Evolutionary conservation across 2,797 vertebrate species (phyloP), one percentile per base, ranked within the genome.

Genomic region (Hypotaenidia okinawae): DNA sequence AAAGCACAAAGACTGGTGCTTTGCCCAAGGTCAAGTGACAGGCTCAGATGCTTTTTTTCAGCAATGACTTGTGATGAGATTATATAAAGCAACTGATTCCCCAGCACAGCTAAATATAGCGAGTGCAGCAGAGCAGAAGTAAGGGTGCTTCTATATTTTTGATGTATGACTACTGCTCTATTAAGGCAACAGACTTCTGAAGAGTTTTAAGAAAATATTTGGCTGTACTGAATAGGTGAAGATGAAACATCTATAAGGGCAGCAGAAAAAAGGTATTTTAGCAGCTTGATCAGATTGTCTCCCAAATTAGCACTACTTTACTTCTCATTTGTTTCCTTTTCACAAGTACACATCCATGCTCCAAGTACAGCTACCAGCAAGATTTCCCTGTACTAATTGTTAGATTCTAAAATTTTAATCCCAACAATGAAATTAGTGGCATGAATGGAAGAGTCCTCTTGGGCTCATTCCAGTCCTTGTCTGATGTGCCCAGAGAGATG

Each of bases 111-210:
- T 93, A 94, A 86, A 93, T 73, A 82, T 73, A 89, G 80, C 52
- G 76, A 66, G 41, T 59, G 93, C 90, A 90, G 76, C 66, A 82
- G 58, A 95, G 92, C 81, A 82, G 81, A 90, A 95, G 61, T 69
- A 87, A 96, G 32, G 18, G 7, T 80, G 57, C 75, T 94, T 90
- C 87, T 93, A 43, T 95, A 59, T 41, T 90, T 90, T 39, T 94
- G 57, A 70, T 39, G 17, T 74, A 33, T 35, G 37, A 78, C 33
- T 81, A 51, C 72, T 54, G 10, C 11, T 81, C 77, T 54, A 45
- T n/a, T 59, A 76, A 49, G 18, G 49, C 9, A 67, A 82, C 3
- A 52, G n/a, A 67, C 76, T 41, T 74, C 76, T 57, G 0, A 41
- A 7, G 55, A 73, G 17, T 27, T 21, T 75, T 57, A 68, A 55